phyloP scores from a whole-genome alignment of 2,888 invertebrate species.

The Cosmopolites sordidus region DNA sequence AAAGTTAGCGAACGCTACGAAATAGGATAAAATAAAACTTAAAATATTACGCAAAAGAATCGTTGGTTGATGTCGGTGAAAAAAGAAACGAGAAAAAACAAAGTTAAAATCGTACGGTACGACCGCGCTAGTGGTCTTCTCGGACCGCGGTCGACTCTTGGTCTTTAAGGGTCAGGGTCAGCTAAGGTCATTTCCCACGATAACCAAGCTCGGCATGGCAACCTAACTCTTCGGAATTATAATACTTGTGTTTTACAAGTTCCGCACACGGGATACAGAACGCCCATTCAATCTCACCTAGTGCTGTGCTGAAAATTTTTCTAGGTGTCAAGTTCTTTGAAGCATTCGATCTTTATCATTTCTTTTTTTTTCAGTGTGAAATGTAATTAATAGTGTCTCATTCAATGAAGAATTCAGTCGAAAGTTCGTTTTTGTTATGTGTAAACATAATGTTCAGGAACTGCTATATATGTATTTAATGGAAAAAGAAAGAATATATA shows the following conservation, averaged over 20 bases:
- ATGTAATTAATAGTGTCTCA: no score
- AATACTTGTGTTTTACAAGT: conserved; percentile 35
- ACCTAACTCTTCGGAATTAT: conserved; percentile 46
- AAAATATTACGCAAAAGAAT: neutral
- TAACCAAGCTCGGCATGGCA: conserved; percentile 48
- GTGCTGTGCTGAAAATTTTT: conserved; percentile 15
- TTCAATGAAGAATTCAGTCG: no score
- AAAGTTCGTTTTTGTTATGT: no score
- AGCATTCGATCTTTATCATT: neutral
- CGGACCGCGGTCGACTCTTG: conserved; percentile 24
- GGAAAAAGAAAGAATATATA: no score
- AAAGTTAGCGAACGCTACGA: no score
- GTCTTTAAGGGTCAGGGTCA: conserved; percentile 49
- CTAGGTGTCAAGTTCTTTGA: conserved; percentile 5
- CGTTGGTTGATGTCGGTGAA: neutral
- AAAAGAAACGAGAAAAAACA: neutral
- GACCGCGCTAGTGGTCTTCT: conserved; percentile 26
- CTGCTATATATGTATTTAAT: no score
- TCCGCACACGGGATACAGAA: conserved; percentile 26
- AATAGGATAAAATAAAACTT: no score
- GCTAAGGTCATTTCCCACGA: conserved; percentile 52
- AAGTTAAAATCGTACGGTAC: conserved; percentile 21
- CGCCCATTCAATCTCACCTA: conserved; percentile 23
- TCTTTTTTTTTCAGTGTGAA: no score
- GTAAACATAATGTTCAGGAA: no score